Percentiles rank a stretch among this genome's conserved stretches.
phyloP scores from a whole-genome alignment of 2,113 vertebrate species.

The Brachionichthys hirsutus region DNA sequence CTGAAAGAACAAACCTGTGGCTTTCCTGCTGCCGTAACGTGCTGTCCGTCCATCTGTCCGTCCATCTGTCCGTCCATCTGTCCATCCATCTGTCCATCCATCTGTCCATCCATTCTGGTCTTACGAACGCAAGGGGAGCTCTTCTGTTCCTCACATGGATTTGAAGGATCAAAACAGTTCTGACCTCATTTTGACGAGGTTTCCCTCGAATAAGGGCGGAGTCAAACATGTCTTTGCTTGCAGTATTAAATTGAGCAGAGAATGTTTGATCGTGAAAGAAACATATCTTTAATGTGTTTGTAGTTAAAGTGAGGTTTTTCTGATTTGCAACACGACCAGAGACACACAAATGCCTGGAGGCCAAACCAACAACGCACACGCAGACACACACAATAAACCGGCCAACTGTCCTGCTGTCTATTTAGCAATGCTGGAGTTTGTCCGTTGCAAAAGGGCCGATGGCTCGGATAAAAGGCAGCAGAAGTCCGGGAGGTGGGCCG shows the following conservation, averaged over 20 bases:
- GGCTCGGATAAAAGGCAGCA: conserved; percentile 67
- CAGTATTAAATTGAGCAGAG: conserved; percentile 2
- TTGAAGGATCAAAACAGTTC: not conserved
- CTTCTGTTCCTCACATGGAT: no score
- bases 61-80: no score
- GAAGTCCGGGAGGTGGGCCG: conserved; percentile 61
- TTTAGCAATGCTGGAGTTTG: conserved; percentile 56
- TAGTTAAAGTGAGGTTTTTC: conserved; percentile 4
- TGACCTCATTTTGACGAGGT: conserved; percentile 47
- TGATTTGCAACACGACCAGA: conserved; percentile 22
- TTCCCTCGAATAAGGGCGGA: conserved; percentile 33
- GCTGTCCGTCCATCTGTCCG: no score
- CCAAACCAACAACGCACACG: conserved; percentile 21
- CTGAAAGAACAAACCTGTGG: no score
- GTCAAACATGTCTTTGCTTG: conserved; percentile 29
- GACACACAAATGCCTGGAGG: conserved; percentile 28
- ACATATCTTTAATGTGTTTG: not conserved
- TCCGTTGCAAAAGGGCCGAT: conserved; percentile 42
- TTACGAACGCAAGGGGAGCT: no score
- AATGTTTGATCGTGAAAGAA: conserved; percentile 8
- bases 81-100: no score
- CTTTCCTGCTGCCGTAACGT: no score
- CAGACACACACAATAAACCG: conserved; percentile 50
- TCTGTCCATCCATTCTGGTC: no score
- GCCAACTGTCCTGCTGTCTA: conserved; percentile 64